Evolutionary conservation across 2,797 vertebrate genomes (phyloP).

Genomic region (Xenentodon cancila): DNA sequence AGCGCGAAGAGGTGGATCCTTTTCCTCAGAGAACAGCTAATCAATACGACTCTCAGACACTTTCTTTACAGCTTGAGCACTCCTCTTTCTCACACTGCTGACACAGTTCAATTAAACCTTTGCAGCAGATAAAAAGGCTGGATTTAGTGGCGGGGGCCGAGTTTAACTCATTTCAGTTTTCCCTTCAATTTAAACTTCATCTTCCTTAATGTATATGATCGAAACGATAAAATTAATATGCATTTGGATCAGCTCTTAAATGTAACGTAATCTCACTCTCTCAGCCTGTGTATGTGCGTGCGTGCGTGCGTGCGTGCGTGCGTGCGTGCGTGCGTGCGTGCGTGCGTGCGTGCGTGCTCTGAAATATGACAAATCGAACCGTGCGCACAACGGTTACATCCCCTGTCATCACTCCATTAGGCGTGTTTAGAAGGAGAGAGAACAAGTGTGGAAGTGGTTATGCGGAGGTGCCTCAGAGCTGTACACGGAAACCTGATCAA

Average conservation of each 20-base stretch:
- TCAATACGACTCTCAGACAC: constrained; percentile 72
- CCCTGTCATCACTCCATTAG: constrained; percentile 63
- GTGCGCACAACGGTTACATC: constrained; percentile 16
- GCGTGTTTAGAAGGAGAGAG: constrained; percentile 42
- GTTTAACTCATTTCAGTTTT: constrained; percentile 47
- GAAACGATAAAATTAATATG: constrained; percentile 41
- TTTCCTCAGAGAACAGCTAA: constrained; percentile 58
- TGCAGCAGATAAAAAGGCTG: constrained; percentile 26
- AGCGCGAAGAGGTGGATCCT: constrained; percentile 65
- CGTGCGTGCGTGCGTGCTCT: neutral
- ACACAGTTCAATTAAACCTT: constrained; percentile 69
- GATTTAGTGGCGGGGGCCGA: constrained; percentile 37
- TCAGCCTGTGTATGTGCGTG: neutral
- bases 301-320: too few species aligned
- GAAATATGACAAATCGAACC: constrained; percentile 47
- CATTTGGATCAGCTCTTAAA: constrained; percentile 24
- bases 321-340: too few species aligned
- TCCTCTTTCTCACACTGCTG: constrained; percentile 58
- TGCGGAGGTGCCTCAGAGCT: constrained; percentile 50
- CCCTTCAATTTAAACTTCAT: neutral
- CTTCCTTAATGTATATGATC: constrained; percentile 19
- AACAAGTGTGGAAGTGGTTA: constrained; percentile 66
- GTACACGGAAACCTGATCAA: constrained; percentile 70
- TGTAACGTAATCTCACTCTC: constrained; percentile 22
- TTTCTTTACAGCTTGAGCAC: constrained; percentile 46